Conservation (phyloP, 1,140 invertebrate species). For the Aphelinus atriplicis region DNA sequence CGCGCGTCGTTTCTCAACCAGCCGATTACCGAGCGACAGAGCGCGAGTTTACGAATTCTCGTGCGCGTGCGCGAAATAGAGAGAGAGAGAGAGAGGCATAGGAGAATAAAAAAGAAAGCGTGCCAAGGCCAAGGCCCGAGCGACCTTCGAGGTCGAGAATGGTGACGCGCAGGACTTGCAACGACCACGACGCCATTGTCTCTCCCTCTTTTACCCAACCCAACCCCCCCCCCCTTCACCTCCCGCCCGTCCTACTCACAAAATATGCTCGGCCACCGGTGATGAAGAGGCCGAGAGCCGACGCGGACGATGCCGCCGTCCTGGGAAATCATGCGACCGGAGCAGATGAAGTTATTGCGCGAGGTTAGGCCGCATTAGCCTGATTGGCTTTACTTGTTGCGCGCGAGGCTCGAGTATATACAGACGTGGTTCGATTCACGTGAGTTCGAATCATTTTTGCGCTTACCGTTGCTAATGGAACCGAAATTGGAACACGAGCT, state of each 20-base stretch:
- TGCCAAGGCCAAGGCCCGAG: conserved; percentile 52
- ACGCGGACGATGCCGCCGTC: neutral
- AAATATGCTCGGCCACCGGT: neutral
- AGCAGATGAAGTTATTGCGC: too few species aligned
- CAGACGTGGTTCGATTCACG: too few species aligned
- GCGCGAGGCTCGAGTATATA: too few species aligned
- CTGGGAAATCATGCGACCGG: too few species aligned
- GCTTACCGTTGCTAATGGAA: too few species aligned
- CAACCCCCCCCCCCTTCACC: too few species aligned
- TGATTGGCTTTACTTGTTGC: too few species aligned
- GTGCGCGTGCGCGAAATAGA: conserved; percentile 19
- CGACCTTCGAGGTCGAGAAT: conserved; percentile 45
- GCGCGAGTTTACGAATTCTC: conserved; percentile 26
- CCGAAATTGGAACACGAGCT: too few species aligned
- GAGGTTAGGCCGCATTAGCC: too few species aligned
- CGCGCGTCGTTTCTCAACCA: conserved; percentile 20
- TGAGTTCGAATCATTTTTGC: too few species aligned
- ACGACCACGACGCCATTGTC: neutral
- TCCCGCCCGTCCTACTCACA: neutral
- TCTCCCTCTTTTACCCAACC: too few species aligned
- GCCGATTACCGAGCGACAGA: conserved; percentile 11
- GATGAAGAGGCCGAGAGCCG: neutral
- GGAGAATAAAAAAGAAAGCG: conserved; percentile 45
- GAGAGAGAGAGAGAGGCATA: conserved; percentile 9
- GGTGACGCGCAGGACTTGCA: conserved; percentile 14